A percentile compares a stretch with the other conserved stretches of the same genome.
phyloP scores from a whole-genome alignment of 2,113 vertebrate genomes.

The Stigmatopora argus region DNA sequence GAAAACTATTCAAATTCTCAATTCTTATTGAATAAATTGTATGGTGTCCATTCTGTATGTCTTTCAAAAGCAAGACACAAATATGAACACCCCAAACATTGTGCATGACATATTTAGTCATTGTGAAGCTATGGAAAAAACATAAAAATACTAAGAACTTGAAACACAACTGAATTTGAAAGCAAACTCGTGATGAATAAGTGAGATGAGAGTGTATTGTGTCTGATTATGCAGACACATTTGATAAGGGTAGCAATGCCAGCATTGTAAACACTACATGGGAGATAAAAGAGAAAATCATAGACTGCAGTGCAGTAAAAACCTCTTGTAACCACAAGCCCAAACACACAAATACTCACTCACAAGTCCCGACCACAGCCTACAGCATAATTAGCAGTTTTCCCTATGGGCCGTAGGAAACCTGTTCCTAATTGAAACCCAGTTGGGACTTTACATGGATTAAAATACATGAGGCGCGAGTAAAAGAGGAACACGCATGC shows the following conservation, averaged over 20 bases:
- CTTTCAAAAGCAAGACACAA: too few relatives aligned
- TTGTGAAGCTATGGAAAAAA: background rate
- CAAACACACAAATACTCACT: constrained; percentile 36
- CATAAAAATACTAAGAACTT: constrained; percentile 10
- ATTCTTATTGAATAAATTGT: too few relatives aligned
- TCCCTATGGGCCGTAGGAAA: constrained; percentile 67
- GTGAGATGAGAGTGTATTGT: constrained; percentile 40
- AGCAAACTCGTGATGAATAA: constrained; percentile 42
- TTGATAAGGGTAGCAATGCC: constrained; percentile 54
- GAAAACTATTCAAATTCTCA: too few relatives aligned
- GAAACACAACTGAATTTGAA: constrained; percentile 10
- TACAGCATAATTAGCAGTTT: constrained; percentile 74
- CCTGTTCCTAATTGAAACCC: constrained; percentile 75
- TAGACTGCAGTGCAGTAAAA: constrained; percentile 40
- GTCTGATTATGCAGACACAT: constrained; percentile 62
- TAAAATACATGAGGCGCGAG: constrained; percentile 71
- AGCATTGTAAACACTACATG: constrained; percentile 56
- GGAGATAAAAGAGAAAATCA: constrained; percentile 52
- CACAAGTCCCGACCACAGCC: constrained; percentile 60
- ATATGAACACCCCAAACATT: background rate
- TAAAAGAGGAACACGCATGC: constrained; percentile 47
- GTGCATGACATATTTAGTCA: background rate
- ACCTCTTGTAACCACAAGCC: constrained; percentile 28
- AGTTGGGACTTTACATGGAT: constrained; percentile 71
- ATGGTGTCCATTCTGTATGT: too few relatives aligned